Base-by-base conservation (phyloP, 2,797 vertebrate genomes). In the Macropus fuliginosus region DNA sequence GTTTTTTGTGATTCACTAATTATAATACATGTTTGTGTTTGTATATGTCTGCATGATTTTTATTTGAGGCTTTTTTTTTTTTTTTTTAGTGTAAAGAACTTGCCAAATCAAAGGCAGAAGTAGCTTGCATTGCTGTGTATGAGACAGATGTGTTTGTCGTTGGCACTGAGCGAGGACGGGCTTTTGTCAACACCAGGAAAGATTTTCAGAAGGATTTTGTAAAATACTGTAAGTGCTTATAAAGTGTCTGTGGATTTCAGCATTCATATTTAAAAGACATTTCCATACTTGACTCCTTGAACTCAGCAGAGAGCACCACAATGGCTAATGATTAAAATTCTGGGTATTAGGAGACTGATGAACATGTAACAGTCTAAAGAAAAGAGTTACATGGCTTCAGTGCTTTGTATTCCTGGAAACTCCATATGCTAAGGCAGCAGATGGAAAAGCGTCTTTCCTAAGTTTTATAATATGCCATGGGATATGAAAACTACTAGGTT, bases 191-290 rank as follows among this genome's bases (percentile, higher is more conserved):
- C 59, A 98, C 98, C 4, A 98, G 98, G 91, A 98, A 99, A 97
- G 99, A 99, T 97, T 98, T 99, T 94, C 99, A 99, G 96, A 98
- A 98, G 96, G 99, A 99, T 94, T 99, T 99, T 96, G 98, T 98
- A 91, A 98, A 99, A 97, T 99, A 99, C 95, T 99, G 99, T 99
- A 98, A 99, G 99, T 98, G n/a, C 93, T 59, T 10, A 89, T 14
- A 14, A 74, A 24, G 81, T 95, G 14, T 95, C 0, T 93, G 59
- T 91, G 40, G 74, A 11, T 46, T 12, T 50, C 21, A 92, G 81
- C n/a, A 56, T 94, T 96, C 91, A 54, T 93, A 57, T 31, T 55
- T 40, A 52, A 92, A 96, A 92, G 59, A 29, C 0, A 8, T 3
- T 34, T 81, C 92, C 24, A 56, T 55, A n/a, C 40, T 27, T 57